phyloP scores from a whole-genome alignment of 1,140 invertebrate genomes.

The Euschistus heros region DNA sequence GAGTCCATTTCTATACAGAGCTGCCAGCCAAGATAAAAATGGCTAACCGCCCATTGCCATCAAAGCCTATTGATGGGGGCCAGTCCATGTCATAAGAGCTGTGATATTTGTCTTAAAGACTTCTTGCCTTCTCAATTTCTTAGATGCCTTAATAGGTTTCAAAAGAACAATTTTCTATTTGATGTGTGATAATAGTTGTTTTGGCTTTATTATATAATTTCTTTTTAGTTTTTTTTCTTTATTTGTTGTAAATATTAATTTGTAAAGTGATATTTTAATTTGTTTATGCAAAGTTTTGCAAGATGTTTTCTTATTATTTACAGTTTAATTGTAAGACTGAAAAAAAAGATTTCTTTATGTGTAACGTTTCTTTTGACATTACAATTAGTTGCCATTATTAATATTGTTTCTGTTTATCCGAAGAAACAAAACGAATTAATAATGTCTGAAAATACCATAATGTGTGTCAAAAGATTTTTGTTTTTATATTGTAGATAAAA shows the following conservation, averaged over 20 bases:
- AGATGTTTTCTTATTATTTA: not conserved
- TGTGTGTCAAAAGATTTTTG: slow-evolving; percentile 23
- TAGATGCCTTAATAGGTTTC: slow-evolving; percentile 19
- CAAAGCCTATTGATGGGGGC: slow-evolving; percentile 45
- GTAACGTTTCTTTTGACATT: slow-evolving; percentile 11
- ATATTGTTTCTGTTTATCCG: not conserved
- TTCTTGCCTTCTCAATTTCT: slow-evolving; percentile 20
- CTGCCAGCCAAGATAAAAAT: slow-evolving; percentile 42
- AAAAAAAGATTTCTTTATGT: slow-evolving; percentile 3
- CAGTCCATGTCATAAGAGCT: slow-evolving; percentile 22
- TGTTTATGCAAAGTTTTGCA: slow-evolving; percentile 1
- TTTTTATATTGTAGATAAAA: slow-evolving; percentile 14
- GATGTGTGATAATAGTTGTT: slow-evolving; percentile 9
- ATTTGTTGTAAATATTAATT: slow-evolving; percentile 14
- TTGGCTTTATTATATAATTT: not conserved
- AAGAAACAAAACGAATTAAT: slow-evolving; percentile 24
- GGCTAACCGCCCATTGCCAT: slow-evolving; percentile 55
- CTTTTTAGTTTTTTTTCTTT: not conserved
- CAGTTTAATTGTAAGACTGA: slow-evolving; percentile 15
- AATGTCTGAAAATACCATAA: slow-evolving; percentile 25
- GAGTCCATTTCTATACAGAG: slow-evolving; percentile 60
- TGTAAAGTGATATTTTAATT: not conserved
- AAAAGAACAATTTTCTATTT: slow-evolving; percentile 2
- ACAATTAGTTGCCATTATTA: slow-evolving; percentile 11
- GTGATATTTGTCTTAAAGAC: slow-evolving; percentile 24